Evolutionary conservation across 2,797 vertebrate genomes (phyloP), one percentile per base, ranked within the genome.

Genomic region (Chelonia mydas): DNA sequence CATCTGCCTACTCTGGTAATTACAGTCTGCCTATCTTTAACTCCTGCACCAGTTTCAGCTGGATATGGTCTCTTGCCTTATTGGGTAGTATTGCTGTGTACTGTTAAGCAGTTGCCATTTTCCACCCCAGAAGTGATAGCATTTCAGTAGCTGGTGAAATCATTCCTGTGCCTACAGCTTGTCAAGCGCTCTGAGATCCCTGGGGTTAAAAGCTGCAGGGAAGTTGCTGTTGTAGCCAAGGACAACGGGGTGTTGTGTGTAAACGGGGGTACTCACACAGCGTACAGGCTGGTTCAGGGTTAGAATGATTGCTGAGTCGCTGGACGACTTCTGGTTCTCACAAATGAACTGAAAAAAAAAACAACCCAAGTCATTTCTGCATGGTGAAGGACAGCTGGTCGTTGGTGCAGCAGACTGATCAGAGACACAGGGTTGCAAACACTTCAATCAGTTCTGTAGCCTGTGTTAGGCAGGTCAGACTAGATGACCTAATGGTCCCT

Each of bases 181-280:
- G 17, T 68, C 33, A 68, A 50, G 83, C 15, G 49, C 23, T 68
- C 15, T 27, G 13, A 53, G 55, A n/a, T 6, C 47, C 5, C 19
- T 4, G 61, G 61, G 33, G 61, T 37, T 68, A 37, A 68, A n/a
- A 68, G 33, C 17, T n/a, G 61, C 17, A n/a, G 61, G 33, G 61
- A 68, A 68, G 17, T 37, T 68, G 61, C 61, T 19, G 33, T 37
- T 37, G 61, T 68, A n/a, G 33, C 33, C 33, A 68, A 17, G 61
- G 33, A 68, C 33, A 68, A n/a, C 3, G 8, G 33, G 4, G 61
- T 81, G 33, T 28, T 45, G 61, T 47, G 57, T n/a, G 10, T 11
- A 53, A 80, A 76, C 19, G 7, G 27, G 59, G 16, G 11, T 90
- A 97, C 97, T 98, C 90, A 98, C 97, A 83, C 97, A 98, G 27